These are phyloP conservation scores for Aphrophora alni DNA, from an alignment of 2,888 invertebrate genomes.

Conservation along the genomic window DNA sequence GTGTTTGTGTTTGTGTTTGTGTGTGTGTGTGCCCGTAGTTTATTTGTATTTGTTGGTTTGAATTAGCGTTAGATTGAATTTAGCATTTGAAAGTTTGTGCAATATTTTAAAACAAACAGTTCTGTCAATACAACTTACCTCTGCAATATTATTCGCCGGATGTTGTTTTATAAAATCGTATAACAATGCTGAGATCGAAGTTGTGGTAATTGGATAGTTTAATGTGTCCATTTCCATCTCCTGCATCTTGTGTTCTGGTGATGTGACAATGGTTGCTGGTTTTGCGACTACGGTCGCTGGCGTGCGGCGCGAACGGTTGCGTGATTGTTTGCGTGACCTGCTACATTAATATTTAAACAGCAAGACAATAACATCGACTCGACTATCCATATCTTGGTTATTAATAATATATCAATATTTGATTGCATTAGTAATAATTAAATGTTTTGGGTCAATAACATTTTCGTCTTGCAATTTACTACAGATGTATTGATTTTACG, in stretches of 20 bases:
- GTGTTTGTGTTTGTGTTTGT: too few relatives aligned
- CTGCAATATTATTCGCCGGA: background rate
- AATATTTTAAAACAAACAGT: too few relatives aligned
- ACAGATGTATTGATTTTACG: background rate
- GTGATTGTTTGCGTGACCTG: background rate
- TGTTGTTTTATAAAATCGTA: background rate
- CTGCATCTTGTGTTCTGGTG: background rate
- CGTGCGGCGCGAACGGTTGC: too few relatives aligned
- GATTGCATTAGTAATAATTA: background rate
- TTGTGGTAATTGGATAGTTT: background rate
- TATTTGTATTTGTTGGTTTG: too few relatives aligned
- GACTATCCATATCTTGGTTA: background rate
- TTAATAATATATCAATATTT: background rate
- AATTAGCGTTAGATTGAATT: too few relatives aligned
- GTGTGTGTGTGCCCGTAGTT: too few relatives aligned
- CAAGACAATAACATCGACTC: background rate
- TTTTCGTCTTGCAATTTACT: background rate
- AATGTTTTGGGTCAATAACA: background rate
- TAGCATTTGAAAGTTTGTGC: too few relatives aligned
- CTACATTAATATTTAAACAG: background rate
- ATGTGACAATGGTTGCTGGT: too few relatives aligned
- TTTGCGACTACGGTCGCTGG: too few relatives aligned
- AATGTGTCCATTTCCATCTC: background rate
- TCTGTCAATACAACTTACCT: too few relatives aligned
- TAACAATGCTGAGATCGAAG: background rate